These are phyloP conservation scores for Gopherus flavomarginatus DNA, from an alignment of 2,113 vertebrate genomes.

Conservation along the genomic window DNA sequence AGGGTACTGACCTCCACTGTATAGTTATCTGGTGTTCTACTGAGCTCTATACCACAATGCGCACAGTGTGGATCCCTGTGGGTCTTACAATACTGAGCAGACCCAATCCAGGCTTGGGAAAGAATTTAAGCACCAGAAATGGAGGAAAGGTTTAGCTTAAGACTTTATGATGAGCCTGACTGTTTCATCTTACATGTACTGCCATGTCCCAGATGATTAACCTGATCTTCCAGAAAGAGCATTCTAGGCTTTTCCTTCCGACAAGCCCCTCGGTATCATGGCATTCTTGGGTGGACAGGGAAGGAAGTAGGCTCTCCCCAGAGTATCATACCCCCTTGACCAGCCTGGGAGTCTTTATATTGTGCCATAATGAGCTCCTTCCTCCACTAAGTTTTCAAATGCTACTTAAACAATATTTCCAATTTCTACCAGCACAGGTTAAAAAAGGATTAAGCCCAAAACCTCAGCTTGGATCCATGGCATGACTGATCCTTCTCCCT, in stretches of 20 bases:
- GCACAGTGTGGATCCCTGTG: not conserved
- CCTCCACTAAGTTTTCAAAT: constrained; percentile 19
- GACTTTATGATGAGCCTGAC: not conserved
- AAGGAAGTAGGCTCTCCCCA: not conserved
- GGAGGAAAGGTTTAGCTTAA: not conserved
- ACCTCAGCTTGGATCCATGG: not conserved
- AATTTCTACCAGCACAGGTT: not conserved
- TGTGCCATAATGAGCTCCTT: constrained; percentile 26
- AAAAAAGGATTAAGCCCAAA: constrained; percentile 14
- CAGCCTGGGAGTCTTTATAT: not conserved
- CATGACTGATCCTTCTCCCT: constrained; percentile 12
- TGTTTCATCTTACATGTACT: not conserved
- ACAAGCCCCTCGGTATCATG: not conserved
- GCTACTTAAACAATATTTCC: not conserved
- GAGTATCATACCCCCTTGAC: not conserved
- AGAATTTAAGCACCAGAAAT: not conserved
- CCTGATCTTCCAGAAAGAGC: not conserved
- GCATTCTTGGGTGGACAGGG: not conserved
- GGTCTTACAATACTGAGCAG: not conserved
- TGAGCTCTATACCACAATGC: not conserved
- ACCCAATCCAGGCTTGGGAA: not conserved
- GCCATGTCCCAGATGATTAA: constrained; percentile 18
- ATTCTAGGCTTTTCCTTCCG: not conserved
- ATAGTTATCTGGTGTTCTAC: not conserved
- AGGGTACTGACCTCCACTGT: not conserved